A percentile compares a stretch with the other conserved stretches of the same genome.
These are phyloP conservation scores for Dichetophora obliterata DNA, from an alignment of 2,888 invertebrate species.

Conservation along the genomic window DNA sequence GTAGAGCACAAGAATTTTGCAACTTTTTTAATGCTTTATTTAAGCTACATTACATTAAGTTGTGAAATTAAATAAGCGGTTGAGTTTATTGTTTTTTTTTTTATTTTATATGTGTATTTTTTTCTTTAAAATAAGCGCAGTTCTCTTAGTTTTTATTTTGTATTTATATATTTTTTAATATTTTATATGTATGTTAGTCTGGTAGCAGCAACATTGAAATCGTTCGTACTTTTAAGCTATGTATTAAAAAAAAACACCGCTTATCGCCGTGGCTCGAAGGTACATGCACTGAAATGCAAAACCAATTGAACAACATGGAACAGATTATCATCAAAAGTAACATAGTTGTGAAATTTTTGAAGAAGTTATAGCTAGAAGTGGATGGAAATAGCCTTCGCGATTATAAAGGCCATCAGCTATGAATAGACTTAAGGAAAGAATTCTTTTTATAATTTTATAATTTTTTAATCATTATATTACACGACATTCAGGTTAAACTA, in stretches of 20 bases:
- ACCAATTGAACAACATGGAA: too few relatives aligned
- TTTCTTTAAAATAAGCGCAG: slow-evolving; percentile 23
- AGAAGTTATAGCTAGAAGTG: too few relatives aligned
- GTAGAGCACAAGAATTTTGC: not conserved
- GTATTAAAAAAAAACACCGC: too few relatives aligned
- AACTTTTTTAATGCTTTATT: not conserved
- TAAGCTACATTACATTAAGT: not conserved
- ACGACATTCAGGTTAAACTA: slow-evolving; percentile 3
- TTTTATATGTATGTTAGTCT: slow-evolving; percentile 18
- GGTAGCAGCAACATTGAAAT: not conserved
- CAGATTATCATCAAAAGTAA: too few relatives aligned
- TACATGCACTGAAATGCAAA: too few relatives aligned
- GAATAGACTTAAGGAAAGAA: too few relatives aligned
- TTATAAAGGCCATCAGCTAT: too few relatives aligned
- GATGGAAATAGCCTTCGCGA: too few relatives aligned
- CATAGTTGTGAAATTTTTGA: too few relatives aligned
- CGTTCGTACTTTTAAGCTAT: not conserved
- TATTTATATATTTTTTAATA: slow-evolving; percentile 34
- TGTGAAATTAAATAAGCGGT: not conserved
- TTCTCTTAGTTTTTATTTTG: slow-evolving; percentile 25
- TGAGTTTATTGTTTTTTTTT: slow-evolving; percentile 50
- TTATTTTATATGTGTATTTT: slow-evolving; percentile 50
- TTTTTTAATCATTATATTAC: not conserved
- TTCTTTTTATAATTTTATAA: too few relatives aligned
- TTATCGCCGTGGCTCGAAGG: too few relatives aligned